Conservation (phyloP, 2,113 vertebrate genomes). For the Stegostoma tigrinum region DNA sequence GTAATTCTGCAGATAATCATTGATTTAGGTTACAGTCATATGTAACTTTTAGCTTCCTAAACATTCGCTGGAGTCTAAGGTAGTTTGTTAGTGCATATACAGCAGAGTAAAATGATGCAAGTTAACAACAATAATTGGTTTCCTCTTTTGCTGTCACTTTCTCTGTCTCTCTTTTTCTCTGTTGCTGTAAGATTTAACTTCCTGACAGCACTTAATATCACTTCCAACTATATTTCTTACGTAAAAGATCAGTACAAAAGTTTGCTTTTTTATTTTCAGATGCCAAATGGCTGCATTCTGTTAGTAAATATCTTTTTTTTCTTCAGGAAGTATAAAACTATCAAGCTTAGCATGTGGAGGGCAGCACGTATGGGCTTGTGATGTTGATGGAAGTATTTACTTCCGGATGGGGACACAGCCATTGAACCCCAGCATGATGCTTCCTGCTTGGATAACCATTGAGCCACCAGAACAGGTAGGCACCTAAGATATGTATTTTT, state of each 20-base stretch:
- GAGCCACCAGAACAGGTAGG: constrained; percentile 82
- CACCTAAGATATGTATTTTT: background rate
- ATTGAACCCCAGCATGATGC: constrained; percentile 92
- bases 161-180: background rate
- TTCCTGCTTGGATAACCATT: constrained; percentile 93
- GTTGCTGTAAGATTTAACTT: background rate
- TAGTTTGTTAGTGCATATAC: background rate
- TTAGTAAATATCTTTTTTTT: background rate
- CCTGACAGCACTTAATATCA: background rate
- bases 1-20: background rate
- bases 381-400: constrained; percentile 77
- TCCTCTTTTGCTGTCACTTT: background rate
- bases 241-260: background rate
- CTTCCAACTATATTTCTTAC: background rate
- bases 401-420: constrained; percentile 95
- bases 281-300: background rate
- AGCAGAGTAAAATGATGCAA: background rate
- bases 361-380: constrained; percentile 92
- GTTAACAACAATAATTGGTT: background rate
- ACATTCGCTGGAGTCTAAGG: background rate
- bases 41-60: background rate
- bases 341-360: constrained; percentile 80
- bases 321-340: constrained; percentile 70
- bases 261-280: background rate
- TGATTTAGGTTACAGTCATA: background rate